Percentiles rank a stretch among this genome's conserved stretches.
These are phyloP conservation scores for Podilymbus podiceps DNA, from an alignment of 2,113 vertebrate species.

Conservation along the genomic window DNA sequence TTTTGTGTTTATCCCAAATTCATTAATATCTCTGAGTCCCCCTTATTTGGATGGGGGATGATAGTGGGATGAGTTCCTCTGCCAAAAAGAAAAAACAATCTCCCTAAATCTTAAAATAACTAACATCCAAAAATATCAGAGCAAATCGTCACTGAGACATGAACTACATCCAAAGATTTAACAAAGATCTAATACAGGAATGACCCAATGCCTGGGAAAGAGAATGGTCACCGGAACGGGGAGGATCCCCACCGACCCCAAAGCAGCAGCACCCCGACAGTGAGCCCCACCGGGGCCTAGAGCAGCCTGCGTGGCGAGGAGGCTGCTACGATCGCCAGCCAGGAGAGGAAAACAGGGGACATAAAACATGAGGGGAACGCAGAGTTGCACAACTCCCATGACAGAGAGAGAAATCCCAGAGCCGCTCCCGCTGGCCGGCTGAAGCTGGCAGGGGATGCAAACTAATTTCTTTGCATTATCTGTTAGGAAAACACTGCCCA, in stretches of 20 bases:
- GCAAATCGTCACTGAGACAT: background rate
- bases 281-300: background rate
- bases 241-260: background rate
- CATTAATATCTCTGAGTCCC: background rate
- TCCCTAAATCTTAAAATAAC: background rate
- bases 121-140: background rate
- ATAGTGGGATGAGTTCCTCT: background rate
- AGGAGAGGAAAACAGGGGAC: background rate
- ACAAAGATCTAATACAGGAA: background rate
- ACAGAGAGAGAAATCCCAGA: background rate
- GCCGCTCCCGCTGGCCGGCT: background rate
- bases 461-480: background rate
- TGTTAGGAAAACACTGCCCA: background rate
- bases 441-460: accelerated
- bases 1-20: background rate
- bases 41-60: background rate
- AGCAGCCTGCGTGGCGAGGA: background rate
- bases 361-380: background rate
- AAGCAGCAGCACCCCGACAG: background rate
- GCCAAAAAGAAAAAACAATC: background rate
- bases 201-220: background rate
- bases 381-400: background rate
- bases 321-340: background rate
- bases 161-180: background rate
- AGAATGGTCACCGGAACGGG: accelerated